Base-by-base conservation (phyloP, 2,113 vertebrate species). In the Tichodroma muraria region DNA sequence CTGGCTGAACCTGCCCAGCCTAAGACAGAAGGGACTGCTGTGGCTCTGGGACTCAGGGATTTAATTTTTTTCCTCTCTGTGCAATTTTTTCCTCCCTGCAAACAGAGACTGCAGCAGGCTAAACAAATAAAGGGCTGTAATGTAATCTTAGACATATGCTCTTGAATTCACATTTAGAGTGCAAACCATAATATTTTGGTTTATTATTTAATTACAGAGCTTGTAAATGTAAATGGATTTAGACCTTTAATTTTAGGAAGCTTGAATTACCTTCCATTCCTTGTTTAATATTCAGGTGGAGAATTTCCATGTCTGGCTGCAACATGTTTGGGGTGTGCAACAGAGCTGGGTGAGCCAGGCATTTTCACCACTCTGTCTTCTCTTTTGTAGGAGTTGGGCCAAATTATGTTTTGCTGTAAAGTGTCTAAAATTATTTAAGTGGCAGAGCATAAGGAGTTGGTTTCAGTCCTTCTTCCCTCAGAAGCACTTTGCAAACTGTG, bases 191-290 rank as follows among this genome's bases (percentile, higher is more conserved):
- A 71, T 95, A 73, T 91, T 93, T 88, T 73, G 69, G 37, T 91
- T 96, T 97, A 92, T 96, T 94, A 96, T 95, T 96, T 95, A 95
- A 93, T 97, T 94, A 93, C 76, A 75, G 84, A 71, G 54, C 88
- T 79, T 95, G 86, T 85, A 93, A 95, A 83, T 73, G 84, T 88
- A 94, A 95, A 93, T 93, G 56, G 50, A 95, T 94, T 95, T 80
- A 68, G 73, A 80, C 77, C 68, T 66, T 95, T 90, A 83, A 90
- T 93, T 96, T 91, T 90, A 79, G 92, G 59, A 80, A 70, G 57
- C 81, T 93, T 70, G 65, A 92, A 93, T 84, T 94, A 72, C 92
- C 66, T 96, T 72, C 65, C 18, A 37, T 47, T 95, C 40, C 40
- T 79, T 73, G 45, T 84, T 96, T 94, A 94, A 93, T 85, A 87